phyloP scores from a whole-genome alignment of 2,113 vertebrate genomes.

The Puma concolor region DNA sequence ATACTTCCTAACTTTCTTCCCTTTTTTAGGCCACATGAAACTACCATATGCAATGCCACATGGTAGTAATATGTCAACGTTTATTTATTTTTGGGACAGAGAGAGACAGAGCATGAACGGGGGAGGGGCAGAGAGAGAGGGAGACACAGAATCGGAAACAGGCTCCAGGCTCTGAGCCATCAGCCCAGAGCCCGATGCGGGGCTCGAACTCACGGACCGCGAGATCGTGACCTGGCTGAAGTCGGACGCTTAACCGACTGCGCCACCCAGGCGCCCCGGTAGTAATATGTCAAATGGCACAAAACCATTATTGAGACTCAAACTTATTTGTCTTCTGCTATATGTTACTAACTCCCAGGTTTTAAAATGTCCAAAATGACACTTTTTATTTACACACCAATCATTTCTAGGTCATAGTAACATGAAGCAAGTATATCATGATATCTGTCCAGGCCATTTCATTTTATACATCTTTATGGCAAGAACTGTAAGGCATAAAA shows the following conservation, averaged over 20 bases:
- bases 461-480: not conserved
- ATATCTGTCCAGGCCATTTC: not conserved
- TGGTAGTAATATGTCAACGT: not conserved
- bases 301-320: conserved; percentile 34
- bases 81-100: no score
- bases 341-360: conserved; percentile 7
- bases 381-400: conserved; percentile 34
- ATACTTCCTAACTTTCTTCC: not conserved
- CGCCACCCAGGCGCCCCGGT: no score
- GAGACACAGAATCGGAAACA: no score
- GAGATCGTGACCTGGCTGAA: no score
- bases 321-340: conserved; percentile 23
- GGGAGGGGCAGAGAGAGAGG: no score
- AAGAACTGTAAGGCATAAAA: conserved; percentile 44
- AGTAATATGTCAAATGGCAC: not conserved
- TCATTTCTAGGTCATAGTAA: not conserved
- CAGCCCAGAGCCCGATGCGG: no score
- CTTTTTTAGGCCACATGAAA: conserved; percentile 37
- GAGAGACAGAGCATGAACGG: no score
- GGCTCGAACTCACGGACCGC: no score
- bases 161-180: no score
- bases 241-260: no score
- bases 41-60: not conserved
- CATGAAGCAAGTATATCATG: not conserved
- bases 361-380: conserved; percentile 51